Percentiles rank a stretch among this genome's conserved stretches.
phyloP scores from a whole-genome alignment of 2,113 vertebrate genomes.

The Oriolus oriolus region DNA sequence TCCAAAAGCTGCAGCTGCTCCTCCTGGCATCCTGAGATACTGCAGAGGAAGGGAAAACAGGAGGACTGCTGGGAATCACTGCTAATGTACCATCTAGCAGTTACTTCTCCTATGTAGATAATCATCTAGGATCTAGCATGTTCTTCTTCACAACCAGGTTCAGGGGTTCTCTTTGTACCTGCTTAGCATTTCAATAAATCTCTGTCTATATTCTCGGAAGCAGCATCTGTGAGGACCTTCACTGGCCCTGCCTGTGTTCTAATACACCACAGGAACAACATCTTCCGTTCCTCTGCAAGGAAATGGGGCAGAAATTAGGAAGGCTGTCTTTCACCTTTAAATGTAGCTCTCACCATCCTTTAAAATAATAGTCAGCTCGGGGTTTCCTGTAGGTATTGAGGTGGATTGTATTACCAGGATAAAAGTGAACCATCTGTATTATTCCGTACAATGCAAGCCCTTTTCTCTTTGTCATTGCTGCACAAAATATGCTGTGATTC shows the following conservation, averaged over 20 bases:
- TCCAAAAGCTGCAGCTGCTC: not conserved
- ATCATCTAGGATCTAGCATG: not conserved
- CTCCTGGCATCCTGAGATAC: not conserved
- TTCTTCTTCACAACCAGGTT: not conserved
- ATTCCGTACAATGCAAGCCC: not conserved
- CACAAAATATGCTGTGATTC: not conserved
- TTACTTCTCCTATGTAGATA: not conserved
- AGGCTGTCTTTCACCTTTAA: not conserved
- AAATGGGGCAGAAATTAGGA: not conserved
- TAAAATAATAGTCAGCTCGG: not conserved
- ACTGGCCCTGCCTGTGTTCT: not conserved
- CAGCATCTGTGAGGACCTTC: not conserved
- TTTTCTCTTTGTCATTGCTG: not conserved
- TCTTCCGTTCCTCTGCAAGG: not conserved
- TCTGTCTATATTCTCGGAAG: not conserved
- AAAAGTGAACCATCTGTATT: not conserved
- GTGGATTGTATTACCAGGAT: not conserved
- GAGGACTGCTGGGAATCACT: not conserved
- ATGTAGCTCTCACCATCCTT: not conserved
- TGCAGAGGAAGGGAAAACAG: not conserved
- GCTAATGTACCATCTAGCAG: not conserved
- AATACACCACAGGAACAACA: not conserved
- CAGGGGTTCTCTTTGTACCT: not conserved
- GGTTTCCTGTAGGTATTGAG: not conserved
- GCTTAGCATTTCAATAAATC: not conserved